Evolutionary conservation across 2,113 vertebrate genomes (phyloP).

Genomic region (Xiphias gladius): DNA sequence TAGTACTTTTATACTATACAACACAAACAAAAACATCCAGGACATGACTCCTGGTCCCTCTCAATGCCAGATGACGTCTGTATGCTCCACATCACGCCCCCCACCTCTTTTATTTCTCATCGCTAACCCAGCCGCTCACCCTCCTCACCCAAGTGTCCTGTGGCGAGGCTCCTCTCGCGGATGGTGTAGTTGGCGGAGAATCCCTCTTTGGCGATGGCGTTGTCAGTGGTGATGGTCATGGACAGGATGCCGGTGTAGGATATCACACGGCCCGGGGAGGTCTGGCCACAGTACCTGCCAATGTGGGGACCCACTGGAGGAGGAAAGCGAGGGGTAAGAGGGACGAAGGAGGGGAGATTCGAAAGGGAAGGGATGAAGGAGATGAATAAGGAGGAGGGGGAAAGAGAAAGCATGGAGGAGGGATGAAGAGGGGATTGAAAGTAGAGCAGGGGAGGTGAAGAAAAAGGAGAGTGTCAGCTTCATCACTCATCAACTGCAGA

Average conservation of each 20-base stretch:
- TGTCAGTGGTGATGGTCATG: slow-evolving; percentile 96
- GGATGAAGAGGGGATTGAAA: not conserved
- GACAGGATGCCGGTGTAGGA: slow-evolving; percentile 96
- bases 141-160: slow-evolving; percentile 75
- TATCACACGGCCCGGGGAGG: slow-evolving; percentile 91
- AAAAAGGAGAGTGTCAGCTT: slow-evolving; percentile 40
- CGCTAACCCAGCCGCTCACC: slow-evolving; percentile 84
- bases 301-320: slow-evolving; percentile 92
- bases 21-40: not conserved
- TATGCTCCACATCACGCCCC: not conserved
- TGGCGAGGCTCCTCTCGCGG: slow-evolving; percentile 86
- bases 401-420: not conserved
- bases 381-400: not conserved
- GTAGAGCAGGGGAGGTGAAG: not conserved
- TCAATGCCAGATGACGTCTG: slow-evolving; percentile 8
- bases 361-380: no score
- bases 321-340: not conserved
- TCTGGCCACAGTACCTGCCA: slow-evolving; percentile 95
- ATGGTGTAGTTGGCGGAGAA: slow-evolving; percentile 97
- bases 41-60: not conserved
- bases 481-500: slow-evolving; percentile 25
- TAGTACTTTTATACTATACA: no score
- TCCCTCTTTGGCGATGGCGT: slow-evolving; percentile 95
- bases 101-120: not conserved
- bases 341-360: not conserved